A percentile compares a stretch with the other conserved stretches of the same genome.
Conservation (phyloP, 1,140 invertebrate species). For the Tetraneura akinire region DNA sequence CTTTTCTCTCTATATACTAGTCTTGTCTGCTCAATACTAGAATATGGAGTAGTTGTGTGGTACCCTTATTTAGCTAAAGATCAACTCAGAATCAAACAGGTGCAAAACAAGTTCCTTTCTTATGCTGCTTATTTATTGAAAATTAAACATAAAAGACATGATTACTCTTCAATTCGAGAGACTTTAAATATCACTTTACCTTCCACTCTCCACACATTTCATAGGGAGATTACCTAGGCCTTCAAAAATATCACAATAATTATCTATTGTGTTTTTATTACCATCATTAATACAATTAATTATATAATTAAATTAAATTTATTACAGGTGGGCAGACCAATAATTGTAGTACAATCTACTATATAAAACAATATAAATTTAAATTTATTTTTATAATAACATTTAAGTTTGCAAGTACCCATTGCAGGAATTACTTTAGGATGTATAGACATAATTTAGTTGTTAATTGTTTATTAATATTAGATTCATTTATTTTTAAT, state of each 20-base stretch:
- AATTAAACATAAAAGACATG: too few species aligned
- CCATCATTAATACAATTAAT: constrained; percentile 49
- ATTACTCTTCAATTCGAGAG: too few species aligned
- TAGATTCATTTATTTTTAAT: neutral
- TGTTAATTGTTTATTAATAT: neutral
- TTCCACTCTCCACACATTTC: too few species aligned
- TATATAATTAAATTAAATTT: constrained; percentile 54
- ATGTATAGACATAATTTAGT: neutral
- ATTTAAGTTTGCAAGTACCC: neutral
- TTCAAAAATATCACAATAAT: constrained; percentile 53
- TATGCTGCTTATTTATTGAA: too few species aligned
- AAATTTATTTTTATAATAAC: neutral
- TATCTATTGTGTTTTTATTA: neutral
- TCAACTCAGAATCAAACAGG: too few species aligned
- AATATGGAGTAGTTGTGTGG: too few species aligned
- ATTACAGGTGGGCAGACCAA: neutral
- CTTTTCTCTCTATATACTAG: too few species aligned
- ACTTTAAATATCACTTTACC: too few species aligned
- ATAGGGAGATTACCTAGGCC: constrained; percentile 46
- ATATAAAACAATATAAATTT: neutral
- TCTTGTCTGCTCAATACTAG: too few species aligned
- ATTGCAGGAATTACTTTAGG: neutral
- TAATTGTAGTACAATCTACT: neutral
- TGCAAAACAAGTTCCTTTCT: too few species aligned
- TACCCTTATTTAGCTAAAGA: too few species aligned